These are phyloP conservation scores for Odobenus rosmarus DNA, from an alignment of 2,113 vertebrate genomes.

Conservation along the genomic window DNA sequence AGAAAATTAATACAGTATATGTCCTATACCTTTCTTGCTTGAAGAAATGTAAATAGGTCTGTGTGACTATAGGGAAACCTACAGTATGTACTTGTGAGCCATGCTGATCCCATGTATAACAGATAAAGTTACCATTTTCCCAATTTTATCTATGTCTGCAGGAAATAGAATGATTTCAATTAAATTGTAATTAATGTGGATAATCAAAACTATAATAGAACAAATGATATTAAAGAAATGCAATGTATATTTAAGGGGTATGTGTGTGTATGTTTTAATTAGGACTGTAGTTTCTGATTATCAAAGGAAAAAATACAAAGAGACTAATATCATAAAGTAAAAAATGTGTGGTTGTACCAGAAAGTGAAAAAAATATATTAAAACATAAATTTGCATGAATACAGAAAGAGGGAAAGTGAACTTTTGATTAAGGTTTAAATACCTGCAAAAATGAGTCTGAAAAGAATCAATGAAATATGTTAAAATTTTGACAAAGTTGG, in stretches of 20 bases:
- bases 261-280: background rate
- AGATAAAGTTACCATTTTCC: background rate
- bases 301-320: background rate
- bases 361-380: background rate
- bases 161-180: background rate
- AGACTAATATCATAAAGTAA: background rate
- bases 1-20: background rate
- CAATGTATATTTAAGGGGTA: background rate
- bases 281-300: background rate
- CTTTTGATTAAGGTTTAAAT: background rate
- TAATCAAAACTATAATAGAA: background rate
- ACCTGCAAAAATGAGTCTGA: background rate
- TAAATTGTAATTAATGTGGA: background rate
- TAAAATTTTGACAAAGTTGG: slow-evolving; percentile 25
- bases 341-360: background rate
- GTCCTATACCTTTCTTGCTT: background rate
- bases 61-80: background rate
- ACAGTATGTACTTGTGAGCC: background rate
- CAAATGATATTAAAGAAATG: background rate
- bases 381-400: background rate
- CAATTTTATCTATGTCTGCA: background rate
- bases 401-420: background rate
- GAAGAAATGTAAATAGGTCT: background rate
- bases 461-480: background rate
- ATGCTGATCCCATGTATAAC: background rate